A percentile compares a stretch with the other conserved stretches of the same genome.
Conservation (phyloP, 1,140 invertebrate species). For the Drosophila busckii region DNA sequence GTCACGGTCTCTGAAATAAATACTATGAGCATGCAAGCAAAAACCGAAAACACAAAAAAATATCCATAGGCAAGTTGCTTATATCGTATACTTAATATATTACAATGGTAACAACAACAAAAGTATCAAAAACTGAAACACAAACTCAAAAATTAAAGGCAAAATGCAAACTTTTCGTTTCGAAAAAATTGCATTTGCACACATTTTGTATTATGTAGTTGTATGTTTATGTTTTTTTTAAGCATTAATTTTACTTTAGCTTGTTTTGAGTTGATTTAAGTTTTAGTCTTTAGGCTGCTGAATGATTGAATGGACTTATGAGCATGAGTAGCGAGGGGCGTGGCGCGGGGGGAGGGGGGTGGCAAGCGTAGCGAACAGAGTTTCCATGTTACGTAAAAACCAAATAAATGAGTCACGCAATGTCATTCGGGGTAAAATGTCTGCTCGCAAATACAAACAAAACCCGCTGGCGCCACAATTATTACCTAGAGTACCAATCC, state of each 20-base stretch:
- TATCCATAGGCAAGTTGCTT: conserved; percentile 49
- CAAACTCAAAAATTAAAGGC: conserved; percentile 21
- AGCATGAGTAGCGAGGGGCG: neutral
- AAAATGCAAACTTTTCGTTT: too few species aligned
- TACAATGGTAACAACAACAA: too few species aligned
- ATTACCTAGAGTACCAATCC: conserved; percentile 44
- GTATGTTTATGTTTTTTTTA: too few species aligned
- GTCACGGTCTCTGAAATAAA: conserved; percentile 79
- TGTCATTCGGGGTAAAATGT: conserved; percentile 71
- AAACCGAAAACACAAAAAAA: conserved; percentile 68
- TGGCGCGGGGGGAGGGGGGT: conserved; percentile 7
- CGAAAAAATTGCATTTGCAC: too few species aligned
- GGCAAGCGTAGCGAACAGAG: conserved; percentile 28
- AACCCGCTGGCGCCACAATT: conserved; percentile 72
- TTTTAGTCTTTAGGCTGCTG: too few species aligned
- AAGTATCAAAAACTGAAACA: neutral
- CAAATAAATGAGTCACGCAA: conserved; percentile 76
- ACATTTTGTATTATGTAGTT: too few species aligned
- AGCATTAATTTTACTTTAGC: too few species aligned
- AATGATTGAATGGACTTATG: conserved; percentile 21
- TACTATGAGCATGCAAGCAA: conserved; percentile 79
- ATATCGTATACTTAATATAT: too few species aligned
- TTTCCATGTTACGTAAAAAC: conserved; percentile 60
- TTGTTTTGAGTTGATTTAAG: too few species aligned
- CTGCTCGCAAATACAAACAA: conserved; percentile 32